Evolutionary conservation across 2,113 vertebrate genomes (phyloP).

Genomic region (Vulpes lagopus): DNA sequence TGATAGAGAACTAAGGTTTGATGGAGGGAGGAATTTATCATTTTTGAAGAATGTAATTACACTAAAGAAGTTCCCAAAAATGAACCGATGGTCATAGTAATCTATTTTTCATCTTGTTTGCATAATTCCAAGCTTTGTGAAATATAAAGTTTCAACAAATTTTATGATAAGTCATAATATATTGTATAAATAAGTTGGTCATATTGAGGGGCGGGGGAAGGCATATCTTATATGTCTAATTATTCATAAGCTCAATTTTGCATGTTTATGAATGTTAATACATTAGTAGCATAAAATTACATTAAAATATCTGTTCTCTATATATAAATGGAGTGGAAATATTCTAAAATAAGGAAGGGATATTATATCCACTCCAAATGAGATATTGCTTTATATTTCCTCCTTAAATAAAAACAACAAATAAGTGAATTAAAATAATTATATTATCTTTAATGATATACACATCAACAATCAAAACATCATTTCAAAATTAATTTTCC

Average conservation of each 20-base stretch:
- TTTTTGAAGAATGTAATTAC: not conserved
- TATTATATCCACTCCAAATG: not conserved
- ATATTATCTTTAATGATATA: not conserved
- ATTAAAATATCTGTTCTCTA: not conserved
- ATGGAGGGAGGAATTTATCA: not conserved
- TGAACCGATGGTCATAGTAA: not conserved
- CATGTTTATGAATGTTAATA: constrained; percentile 24
- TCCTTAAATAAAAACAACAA: not conserved
- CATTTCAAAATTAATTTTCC: constrained; percentile 46
- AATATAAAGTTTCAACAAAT: constrained; percentile 30
- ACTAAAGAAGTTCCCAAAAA: constrained; percentile 11
- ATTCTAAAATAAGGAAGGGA: not conserved
- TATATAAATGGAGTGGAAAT: not conserved
- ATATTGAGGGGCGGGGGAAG: not conserved
- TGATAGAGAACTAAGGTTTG: not conserved
- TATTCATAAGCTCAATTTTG: not conserved
- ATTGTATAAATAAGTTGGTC: not conserved
- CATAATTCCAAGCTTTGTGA: not conserved
- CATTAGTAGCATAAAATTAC: not conserved
- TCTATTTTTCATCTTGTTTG: not conserved
- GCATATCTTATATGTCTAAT: not conserved
- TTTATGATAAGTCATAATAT: constrained; percentile 8
- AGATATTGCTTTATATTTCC: not conserved
- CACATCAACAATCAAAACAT: not conserved
- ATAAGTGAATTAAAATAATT: constrained; percentile 42